These are phyloP conservation scores for Subanguina moxae DNA, from an alignment of 1,140 invertebrate species.

Conservation along the genomic window DNA sequence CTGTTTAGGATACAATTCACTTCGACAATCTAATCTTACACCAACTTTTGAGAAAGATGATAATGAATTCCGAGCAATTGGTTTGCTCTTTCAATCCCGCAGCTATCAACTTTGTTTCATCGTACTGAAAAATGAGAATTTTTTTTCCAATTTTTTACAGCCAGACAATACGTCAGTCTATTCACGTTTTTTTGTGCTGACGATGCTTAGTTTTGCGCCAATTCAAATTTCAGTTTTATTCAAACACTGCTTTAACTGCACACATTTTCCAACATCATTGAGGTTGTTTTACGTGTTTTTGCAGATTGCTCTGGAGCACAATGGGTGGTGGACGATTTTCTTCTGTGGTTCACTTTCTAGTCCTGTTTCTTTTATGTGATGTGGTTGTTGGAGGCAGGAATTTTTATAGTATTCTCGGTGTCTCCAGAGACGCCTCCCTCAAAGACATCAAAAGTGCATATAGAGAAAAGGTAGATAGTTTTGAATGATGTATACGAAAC, in stretches of 20 bases:
- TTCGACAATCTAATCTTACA: too few species aligned
- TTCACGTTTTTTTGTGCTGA: too few species aligned
- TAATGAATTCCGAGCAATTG: too few species aligned
- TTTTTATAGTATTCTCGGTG: slow-evolving; percentile 89
- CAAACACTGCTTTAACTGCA: background rate
- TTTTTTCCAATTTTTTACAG: too few species aligned
- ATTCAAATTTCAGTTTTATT: background rate
- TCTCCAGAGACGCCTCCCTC: slow-evolving; percentile 74
- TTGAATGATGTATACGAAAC: too few species aligned
- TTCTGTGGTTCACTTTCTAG: slow-evolving; percentile 40
- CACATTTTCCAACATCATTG: background rate
- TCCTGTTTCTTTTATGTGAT: slow-evolving; percentile 7
- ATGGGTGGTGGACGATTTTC: slow-evolving; percentile 4
- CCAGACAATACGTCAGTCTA: too few species aligned
- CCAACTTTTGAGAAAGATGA: too few species aligned
- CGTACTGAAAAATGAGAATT: too few species aligned
- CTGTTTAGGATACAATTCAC: too few species aligned
- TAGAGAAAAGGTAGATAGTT: background rate
- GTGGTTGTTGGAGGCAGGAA: slow-evolving; percentile 66
- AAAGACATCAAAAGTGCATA: slow-evolving; percentile 89
- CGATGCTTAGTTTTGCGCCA: too few species aligned
- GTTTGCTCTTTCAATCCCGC: too few species aligned
- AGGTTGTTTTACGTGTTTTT: background rate
- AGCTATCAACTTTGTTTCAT: too few species aligned
- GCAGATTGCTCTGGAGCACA: background rate